Base-by-base conservation (phyloP, 2,888 invertebrate species). In the Mythimna ferrago region DNA sequence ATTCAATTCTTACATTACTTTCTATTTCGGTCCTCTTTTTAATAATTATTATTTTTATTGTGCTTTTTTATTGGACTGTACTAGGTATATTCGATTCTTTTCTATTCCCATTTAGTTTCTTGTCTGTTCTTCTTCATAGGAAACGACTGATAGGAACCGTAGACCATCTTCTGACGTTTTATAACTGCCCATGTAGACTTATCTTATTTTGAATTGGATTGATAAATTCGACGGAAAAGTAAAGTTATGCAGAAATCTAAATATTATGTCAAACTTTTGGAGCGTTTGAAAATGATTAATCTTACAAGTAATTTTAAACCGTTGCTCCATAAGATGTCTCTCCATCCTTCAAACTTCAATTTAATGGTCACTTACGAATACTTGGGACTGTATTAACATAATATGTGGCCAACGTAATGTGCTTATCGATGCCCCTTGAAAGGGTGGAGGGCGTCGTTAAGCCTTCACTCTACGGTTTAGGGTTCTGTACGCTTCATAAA, bases 401-500 rank as follows among this genome's bases (percentile, higher is more conserved):
- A 65, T 69, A 73, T 70, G 69, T 70, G 65, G 70, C 58, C 58
- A 60, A 67, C 53, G 53, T 67, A 66, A 76, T 73, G 62, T 41
- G 69, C 35, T 72, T 60, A 57, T 69, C 66, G 66, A 81, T 73
- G 44, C 16, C 19, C 44, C 74, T 71, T 19, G 21, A 78, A 78
- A 81, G 80, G 80, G 82, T 78, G 60, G 5, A 70, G 63, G 14
- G n/a, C 19, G 32, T 73, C 61, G 44, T 74, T 67, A 66, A 66
- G n/a, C 54, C 9, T 44, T 61, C 48, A 73, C 57, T 26, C 61
- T 41, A 48, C 38, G 57, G 57, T 73, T 73, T 65, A 69, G 65
- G 70, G 67, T 81, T 66, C 62, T 58, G 44, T 62, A 53, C 56
- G 66, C 74, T 44, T 66, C 54, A 78, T 78, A 80, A 81, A 78